Conservation (phyloP, 2,888 invertebrate genomes). For the Pristionchus entomophagus region DNA sequence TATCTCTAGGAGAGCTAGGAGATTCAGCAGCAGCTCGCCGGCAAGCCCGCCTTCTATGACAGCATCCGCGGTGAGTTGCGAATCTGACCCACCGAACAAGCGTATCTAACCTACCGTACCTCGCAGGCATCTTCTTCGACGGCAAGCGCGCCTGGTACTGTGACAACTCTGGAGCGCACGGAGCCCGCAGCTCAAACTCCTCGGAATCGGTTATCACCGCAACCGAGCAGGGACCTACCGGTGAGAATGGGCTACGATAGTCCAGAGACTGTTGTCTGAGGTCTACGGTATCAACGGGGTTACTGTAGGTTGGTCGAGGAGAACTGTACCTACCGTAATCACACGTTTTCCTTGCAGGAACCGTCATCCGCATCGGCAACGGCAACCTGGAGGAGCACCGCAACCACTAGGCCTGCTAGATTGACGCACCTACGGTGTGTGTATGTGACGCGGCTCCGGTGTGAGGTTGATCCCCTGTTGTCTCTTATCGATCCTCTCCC, state of each 20-base stretch:
- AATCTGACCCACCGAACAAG: neutral
- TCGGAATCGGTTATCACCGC: conserved; percentile 30
- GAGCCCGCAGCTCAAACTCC: conserved; percentile 27
- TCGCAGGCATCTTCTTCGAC: conserved; percentile 24
- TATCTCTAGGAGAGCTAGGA: conserved; percentile 47
- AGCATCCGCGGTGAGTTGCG: conserved; percentile 46
- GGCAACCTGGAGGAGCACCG: conserved; percentile 51
- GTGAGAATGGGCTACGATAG: too few species aligned
- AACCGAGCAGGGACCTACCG: conserved; percentile 22
- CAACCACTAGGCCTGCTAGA: conserved; percentile 26
- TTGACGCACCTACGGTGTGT: too few species aligned
- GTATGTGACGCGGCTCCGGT: too few species aligned
- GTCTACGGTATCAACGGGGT: too few species aligned
- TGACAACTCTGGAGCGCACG: conserved; percentile 7
- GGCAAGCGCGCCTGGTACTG: conserved; percentile 33
- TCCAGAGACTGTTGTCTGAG: too few species aligned
- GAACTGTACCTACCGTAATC: neutral
- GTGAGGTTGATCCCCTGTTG: too few species aligned
- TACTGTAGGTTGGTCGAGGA: neutral
- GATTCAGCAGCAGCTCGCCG: conserved; percentile 49
- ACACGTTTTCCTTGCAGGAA: conserved; percentile 4
- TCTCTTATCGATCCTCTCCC: too few species aligned
- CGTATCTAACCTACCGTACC: neutral
- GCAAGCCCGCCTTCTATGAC: conserved; percentile 54
- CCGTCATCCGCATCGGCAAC: conserved; percentile 51